Percentiles rank a stretch among this genome's conserved stretches.
These are phyloP conservation scores for Schizopygopsis pylzovi DNA, from an alignment of 2,797 vertebrate genomes.

Conservation along the genomic window DNA sequence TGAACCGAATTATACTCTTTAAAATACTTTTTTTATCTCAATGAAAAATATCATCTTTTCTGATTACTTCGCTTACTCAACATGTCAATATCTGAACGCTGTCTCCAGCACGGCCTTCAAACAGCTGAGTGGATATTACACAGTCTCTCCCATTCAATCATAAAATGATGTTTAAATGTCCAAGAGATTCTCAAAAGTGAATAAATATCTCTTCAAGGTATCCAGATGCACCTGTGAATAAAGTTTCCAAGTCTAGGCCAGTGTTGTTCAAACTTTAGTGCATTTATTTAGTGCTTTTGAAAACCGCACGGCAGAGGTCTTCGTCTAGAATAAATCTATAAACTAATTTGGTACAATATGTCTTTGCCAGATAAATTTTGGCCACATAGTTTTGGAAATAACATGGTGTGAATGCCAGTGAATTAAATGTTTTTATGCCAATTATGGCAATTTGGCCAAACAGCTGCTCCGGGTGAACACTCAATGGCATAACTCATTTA, in stretches of 20 bases:
- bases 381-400: not conserved
- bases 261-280: not conserved
- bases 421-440: not conserved
- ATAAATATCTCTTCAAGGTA: not conserved
- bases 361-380: not conserved
- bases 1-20: conserved; percentile 5
- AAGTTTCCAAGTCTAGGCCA: not conserved
- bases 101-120: not conserved
- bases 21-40: not conserved
- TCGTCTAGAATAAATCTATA: not conserved
- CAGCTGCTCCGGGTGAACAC: not conserved
- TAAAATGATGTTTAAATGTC: not conserved
- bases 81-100: not conserved
- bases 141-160: not conserved
- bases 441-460: not conserved
- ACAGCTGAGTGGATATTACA: not conserved
- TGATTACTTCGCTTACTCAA: not conserved
- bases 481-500: not conserved
- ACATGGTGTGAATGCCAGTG: not conserved
- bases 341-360: not conserved
- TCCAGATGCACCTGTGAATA: not conserved
- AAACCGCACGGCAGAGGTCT: not conserved
- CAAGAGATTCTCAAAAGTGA: not conserved
- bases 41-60: not conserved
- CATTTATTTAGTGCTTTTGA: not conserved